Conservation (phyloP, 2,113 vertebrate genomes). For the Tenebrosternarchus preto region DNA sequence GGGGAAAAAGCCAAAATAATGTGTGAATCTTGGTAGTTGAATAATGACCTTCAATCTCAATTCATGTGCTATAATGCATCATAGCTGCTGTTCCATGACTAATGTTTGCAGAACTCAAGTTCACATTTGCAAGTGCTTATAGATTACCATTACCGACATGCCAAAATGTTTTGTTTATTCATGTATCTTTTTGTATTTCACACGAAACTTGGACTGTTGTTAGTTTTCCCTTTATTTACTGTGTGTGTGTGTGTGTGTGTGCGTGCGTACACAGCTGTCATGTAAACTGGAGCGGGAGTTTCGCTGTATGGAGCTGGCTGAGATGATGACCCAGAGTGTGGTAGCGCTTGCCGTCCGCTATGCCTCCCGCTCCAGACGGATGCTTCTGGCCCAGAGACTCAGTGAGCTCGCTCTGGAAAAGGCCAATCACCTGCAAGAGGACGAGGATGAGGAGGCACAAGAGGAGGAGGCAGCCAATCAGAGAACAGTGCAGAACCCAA, state of each 20-base stretch:
- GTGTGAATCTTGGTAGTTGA: no score
- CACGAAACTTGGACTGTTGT: no score
- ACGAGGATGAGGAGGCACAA: slow-evolving; percentile 63
- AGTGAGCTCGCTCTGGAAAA: slow-evolving; percentile 86
- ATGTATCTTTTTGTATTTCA: no score
- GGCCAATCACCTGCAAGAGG: slow-evolving; percentile 71
- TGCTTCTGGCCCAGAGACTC: slow-evolving; percentile 86
- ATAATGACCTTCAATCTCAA: no score
- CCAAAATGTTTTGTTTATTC: no score
- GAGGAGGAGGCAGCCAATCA: slow-evolving; percentile 70
- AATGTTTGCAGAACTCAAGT: no score
- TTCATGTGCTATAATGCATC: no score
- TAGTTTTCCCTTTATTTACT: not conserved
- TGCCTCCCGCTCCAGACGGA: slow-evolving; percentile 84
- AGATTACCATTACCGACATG: no score
- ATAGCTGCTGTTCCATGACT: no score
- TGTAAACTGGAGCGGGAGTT: slow-evolving; percentile 94
- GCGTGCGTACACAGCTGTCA: slow-evolving; percentile 89
- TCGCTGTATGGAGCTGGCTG: slow-evolving; percentile 89
- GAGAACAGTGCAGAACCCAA: slow-evolving; percentile 57
- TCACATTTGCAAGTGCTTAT: no score
- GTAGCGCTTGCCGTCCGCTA: slow-evolving; percentile 90
- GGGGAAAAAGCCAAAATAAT: no score
- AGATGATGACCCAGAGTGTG: slow-evolving; percentile 87
- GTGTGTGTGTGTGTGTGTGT: slow-evolving; percentile 10